These are phyloP conservation scores for Champsocephalus esox DNA, from an alignment of 2,797 vertebrate species.

Conservation along the genomic window DNA sequence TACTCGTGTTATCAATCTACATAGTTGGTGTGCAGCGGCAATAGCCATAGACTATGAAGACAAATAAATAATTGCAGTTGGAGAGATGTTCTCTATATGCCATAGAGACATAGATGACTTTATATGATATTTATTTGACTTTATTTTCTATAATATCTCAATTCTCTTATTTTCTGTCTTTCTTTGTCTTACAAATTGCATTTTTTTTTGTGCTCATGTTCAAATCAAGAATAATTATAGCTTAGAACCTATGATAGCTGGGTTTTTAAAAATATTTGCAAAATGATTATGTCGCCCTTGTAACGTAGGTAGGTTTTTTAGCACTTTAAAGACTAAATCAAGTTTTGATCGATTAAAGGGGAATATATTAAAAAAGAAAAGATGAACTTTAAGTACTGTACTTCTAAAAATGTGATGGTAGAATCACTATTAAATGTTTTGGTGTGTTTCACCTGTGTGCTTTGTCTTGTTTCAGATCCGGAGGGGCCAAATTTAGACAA, in stretches of 20 bases:
- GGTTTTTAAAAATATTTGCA: neutral
- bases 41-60: neutral
- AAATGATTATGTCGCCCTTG: too few relatives aligned
- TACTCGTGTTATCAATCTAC: neutral
- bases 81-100: neutral
- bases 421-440: too few relatives aligned
- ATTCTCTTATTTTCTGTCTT: too few relatives aligned
- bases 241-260: neutral
- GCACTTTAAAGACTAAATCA: too few relatives aligned
- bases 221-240: neutral
- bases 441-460: neutral
- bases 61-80: neutral
- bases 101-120: neutral
- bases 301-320: too few relatives aligned
- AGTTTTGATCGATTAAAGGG: too few relatives aligned
- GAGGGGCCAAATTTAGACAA: constrained; percentile 86
- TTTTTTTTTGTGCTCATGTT: neutral
- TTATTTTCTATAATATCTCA: neutral
- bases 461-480: constrained; percentile 83
- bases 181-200: neutral
- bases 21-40: neutral
- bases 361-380: too few relatives aligned
- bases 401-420: neutral
- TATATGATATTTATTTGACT: neutral
- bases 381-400: neutral